These are phyloP conservation scores for Agapornis roseicollis DNA, from an alignment of 2,113 vertebrate genomes.

Conservation along the genomic window DNA sequence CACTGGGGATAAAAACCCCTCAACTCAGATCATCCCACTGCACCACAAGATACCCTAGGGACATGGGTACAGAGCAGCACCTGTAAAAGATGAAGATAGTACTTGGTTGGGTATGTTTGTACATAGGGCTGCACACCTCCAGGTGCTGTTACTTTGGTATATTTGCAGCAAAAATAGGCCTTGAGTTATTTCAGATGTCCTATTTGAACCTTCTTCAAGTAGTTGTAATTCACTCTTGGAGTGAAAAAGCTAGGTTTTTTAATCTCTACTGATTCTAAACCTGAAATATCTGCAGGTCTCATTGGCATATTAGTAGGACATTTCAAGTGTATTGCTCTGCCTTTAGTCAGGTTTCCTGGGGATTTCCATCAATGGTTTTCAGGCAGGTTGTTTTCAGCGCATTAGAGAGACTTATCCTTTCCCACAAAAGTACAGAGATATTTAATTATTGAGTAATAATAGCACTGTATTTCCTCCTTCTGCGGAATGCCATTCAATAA, in stretches of 20 bases:
- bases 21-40: background rate
- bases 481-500: background rate
- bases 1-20: background rate
- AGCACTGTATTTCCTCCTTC: background rate
- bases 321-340: background rate
- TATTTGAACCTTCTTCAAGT: background rate
- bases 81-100: background rate
- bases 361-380: background rate
- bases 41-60: background rate
- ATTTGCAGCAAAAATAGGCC: background rate
- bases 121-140: accelerated
- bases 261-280: background rate
- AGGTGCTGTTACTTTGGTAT: background rate
- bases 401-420: background rate
- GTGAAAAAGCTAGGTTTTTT: background rate
- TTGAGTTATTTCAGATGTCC: background rate
- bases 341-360: background rate
- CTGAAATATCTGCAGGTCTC: background rate
- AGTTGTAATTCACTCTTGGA: background rate
- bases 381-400: background rate
- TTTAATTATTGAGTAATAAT: conserved; percentile 36
- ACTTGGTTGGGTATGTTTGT: accelerated
- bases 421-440: background rate
- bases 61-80: background rate
- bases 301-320: background rate